Base-by-base conservation (phyloP, 1,140 invertebrate genomes). In the Oryctes rhinoceros region DNA sequence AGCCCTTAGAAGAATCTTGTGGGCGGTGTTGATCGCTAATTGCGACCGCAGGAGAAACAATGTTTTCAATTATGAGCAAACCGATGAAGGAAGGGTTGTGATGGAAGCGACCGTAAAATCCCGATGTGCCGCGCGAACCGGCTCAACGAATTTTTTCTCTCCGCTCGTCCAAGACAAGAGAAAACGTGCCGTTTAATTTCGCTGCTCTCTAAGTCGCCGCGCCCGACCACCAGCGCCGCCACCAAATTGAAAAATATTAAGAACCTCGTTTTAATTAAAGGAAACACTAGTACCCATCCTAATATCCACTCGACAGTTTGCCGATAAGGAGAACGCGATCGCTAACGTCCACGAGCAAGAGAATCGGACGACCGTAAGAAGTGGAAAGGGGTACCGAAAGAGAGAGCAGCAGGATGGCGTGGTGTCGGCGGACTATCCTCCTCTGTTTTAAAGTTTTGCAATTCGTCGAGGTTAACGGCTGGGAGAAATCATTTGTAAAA, bases 261-360 rank as follows among this genome's bases (percentile, higher is more conserved):
- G 84, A 84, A 81, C 83, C 82, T 83, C 82, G 82, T 85, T 85
- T 85, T 85, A 85, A 85, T 85, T 85, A 85, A 85, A 85, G 82
- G 78, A 78, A 80, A 81, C 82, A 81, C 82, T 83, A 82, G n/a
- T 76, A 20, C 65, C 65, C 65, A 37, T 35, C 65, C 65, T 59
- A 59, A 59, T 18, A 37, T 35, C 35, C 65, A 24, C 65, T 71
- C 65, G 20, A 71, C 65, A 35, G 18, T 71, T 71, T 71, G 20
- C 53, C 65, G 65, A 71, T 13, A 35, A 71, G 65, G 24, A 30
- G 65, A 24, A 35, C 35, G 65, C 20, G 18, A 59, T 59, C 15
- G 53, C 53, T 5, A 71, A 24, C 65, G 18, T 15, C 13, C 18
- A 11, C 47, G 75, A 37, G 35, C 5, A 49, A 76, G 37, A 11